Evolutionary conservation across 2,113 vertebrate genomes (phyloP).

Genomic region (Thunnus maccoyii): DNA sequence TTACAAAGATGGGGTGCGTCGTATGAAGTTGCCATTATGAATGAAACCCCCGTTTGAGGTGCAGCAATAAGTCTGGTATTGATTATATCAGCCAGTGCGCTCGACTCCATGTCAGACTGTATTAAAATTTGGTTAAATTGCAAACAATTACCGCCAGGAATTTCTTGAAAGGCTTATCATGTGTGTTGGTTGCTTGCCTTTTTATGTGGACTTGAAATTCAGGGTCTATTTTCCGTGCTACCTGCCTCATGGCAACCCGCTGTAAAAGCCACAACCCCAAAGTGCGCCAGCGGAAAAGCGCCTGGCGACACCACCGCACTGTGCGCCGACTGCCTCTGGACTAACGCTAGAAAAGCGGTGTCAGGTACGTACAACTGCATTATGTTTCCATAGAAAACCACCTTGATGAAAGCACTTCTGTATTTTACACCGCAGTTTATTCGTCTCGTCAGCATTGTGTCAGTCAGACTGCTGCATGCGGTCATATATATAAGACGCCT

Average conservation of each 20-base stretch:
- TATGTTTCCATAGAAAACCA: too few relatives aligned
- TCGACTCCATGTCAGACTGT: not conserved
- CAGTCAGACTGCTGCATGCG: constrained; percentile 67
- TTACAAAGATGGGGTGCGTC: constrained; percentile 49
- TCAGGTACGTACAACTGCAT: constrained; percentile 58
- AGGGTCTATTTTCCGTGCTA: constrained; percentile 43
- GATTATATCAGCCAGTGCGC: not conserved
- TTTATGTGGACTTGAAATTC: not conserved
- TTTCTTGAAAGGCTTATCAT: rapidly evolving
- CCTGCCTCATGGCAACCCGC: constrained; percentile 74
- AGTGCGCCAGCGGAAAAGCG: constrained; percentile 75
- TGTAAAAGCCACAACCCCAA: constrained; percentile 70
- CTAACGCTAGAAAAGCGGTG: not conserved
- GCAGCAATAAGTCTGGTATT: not conserved
- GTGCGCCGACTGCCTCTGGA: constrained; percentile 44
- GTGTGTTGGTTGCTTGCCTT: not conserved
- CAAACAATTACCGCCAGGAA: rapidly evolving
- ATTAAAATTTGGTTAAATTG: rapidly evolving
- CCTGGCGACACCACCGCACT: constrained; percentile 73
- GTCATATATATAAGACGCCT: constrained; percentile 44
- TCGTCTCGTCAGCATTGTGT: constrained; percentile 18
- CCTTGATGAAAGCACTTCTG: not conserved
- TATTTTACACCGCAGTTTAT: not conserved
- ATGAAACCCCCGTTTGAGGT: constrained; percentile 50
- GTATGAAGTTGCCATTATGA: constrained; percentile 65